phyloP scores from a whole-genome alignment of 2,113 vertebrate species.

The Spheniscus mendiculus region DNA sequence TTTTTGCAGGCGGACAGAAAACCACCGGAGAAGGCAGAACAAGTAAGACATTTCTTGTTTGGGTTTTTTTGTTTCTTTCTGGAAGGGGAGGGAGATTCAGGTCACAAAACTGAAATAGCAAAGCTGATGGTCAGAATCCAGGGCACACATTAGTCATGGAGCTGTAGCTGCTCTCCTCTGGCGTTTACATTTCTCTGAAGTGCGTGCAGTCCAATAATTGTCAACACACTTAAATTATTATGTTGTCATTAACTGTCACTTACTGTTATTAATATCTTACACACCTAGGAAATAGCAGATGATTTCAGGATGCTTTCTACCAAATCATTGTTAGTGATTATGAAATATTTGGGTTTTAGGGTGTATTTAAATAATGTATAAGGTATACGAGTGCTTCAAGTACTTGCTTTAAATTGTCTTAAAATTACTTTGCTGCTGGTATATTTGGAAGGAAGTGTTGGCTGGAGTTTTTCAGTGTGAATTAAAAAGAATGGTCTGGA shows the following conservation, averaged over 20 bases:
- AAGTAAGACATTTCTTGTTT: slow-evolving; percentile 80
- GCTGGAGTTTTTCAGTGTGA: not conserved
- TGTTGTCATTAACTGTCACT: slow-evolving; percentile 11
- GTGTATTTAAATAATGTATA: not conserved
- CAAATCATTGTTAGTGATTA: not conserved
- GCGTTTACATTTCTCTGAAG: slow-evolving; percentile 16
- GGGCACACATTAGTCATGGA: slow-evolving; percentile 15
- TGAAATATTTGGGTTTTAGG: not conserved
- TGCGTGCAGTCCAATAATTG: not conserved
- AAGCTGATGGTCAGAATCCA: slow-evolving; percentile 46
- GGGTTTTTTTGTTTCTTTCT: not conserved
- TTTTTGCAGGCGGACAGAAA: slow-evolving; percentile 85
- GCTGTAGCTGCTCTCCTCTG: slow-evolving; percentile 19
- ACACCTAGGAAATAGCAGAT: not conserved
- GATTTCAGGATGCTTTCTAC: not conserved
- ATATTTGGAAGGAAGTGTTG: not conserved
- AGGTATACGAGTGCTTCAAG: not conserved
- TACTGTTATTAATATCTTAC: not conserved
- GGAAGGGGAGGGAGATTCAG: slow-evolving; percentile 16
- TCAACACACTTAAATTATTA: not conserved
- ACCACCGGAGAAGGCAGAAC: slow-evolving; percentile 76
- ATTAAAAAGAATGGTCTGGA: not conserved
- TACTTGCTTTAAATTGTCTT: not conserved
- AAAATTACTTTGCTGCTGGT: not conserved
- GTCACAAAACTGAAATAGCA: slow-evolving; percentile 36